Base-by-base conservation (phyloP, 2,113 vertebrate species). In the Paradoxurus hermaphroditus region DNA sequence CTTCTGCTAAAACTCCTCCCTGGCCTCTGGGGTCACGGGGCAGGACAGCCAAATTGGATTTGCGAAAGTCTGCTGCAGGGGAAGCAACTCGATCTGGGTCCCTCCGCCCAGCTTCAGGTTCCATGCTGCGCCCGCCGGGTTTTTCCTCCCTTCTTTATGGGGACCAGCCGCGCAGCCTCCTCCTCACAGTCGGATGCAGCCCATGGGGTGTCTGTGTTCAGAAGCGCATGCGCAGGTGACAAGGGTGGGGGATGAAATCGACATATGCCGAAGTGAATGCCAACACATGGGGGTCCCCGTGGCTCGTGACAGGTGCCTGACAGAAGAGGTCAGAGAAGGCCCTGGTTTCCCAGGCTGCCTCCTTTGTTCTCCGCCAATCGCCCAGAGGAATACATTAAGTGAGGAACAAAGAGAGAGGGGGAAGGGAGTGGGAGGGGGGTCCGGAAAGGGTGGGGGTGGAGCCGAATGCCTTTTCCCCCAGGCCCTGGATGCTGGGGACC, bases 321-420 rank as follows among this genome's bases (percentile, higher is more conserved):
- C 92, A 97, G 98, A 86, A 97, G 97, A 98, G 99, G 99, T 99
- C 99, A 99, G 98, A 98, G 99, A 98, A 99, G 98, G 99, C 95
- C 94, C 97, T 15, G 97, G 98, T 99, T 99, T 99, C 99, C 99
- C 99, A 99, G 99, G 99, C 99, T 98, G 98, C 94, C 70, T 91
- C 95, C 98, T 99, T 99, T 99, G 99, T 99, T 98, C 97, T 31
- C 91, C 63, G 97, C 98, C 98, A 98, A 97, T 99, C 97, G 97
- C 97, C 98, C 98, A 93, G 97, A 98, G 99, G 99, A 98, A 99
- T 98, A 95, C 98, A 99, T 99, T 99, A 98, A 99, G 98, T 95
- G 72, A 90, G 86, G 98, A 97, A 99, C 99, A 99, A 99, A 99
- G 98, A 98, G 95, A 98, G 98, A 95, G 96, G 98, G 98, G 94